Conservation (phyloP, 2,797 vertebrate genomes). For the Falco berigora region DNA sequence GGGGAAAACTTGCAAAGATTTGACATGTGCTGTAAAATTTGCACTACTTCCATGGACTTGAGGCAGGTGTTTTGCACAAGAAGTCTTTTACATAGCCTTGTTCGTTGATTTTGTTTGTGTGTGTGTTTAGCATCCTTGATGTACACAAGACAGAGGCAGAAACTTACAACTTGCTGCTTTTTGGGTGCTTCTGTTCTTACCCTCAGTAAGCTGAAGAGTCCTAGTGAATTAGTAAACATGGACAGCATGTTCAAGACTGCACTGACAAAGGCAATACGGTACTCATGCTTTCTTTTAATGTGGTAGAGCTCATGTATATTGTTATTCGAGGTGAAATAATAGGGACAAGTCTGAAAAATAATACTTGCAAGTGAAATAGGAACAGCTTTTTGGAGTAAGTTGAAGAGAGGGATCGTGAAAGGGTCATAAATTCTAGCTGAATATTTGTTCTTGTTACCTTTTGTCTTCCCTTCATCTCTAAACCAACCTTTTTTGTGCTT, state of each 20-base stretch:
- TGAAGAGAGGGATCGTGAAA: neutral
- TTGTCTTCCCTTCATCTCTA: neutral
- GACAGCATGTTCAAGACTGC: neutral
- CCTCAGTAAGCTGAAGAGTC: neutral
- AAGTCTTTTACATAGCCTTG: neutral
- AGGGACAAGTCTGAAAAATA: neutral
- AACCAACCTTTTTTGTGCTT: neutral
- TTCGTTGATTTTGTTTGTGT: neutral
- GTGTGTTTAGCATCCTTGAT: slow-evolving; percentile 1
- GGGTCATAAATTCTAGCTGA: neutral
- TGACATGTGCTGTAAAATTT: neutral
- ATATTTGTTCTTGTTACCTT: neutral
- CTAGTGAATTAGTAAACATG: neutral
- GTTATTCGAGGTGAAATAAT: neutral
- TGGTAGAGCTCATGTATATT: neutral
- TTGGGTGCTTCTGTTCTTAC: neutral
- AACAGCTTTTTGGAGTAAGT: neutral
- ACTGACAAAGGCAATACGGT: neutral
- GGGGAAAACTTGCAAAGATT: neutral
- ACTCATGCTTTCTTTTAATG: neutral
- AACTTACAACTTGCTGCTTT: neutral
- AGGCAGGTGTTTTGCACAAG: slow-evolving; percentile 19
- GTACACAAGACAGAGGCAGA: neutral
- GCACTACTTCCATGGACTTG: neutral
- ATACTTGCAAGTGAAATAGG: neutral